Conservation (phyloP, 2,888 invertebrate species). For the Eilema caniola region DNA sequence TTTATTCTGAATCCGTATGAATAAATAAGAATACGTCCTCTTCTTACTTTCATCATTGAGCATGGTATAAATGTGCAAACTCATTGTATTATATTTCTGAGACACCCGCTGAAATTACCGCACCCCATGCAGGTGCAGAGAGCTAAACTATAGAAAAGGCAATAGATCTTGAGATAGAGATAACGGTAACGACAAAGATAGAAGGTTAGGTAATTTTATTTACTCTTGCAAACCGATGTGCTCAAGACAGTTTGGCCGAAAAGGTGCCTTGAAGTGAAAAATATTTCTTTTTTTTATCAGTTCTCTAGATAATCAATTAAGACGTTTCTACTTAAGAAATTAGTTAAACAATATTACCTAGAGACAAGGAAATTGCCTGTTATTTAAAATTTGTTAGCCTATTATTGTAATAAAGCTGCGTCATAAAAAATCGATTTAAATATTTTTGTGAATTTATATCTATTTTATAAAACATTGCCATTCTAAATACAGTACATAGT, state of each 20-base stretch:
- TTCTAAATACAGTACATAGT: too few species aligned
- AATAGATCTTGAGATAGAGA: too few species aligned
- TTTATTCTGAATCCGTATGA: too few species aligned
- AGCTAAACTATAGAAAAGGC: neutral
- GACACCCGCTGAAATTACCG: constrained; percentile 38
- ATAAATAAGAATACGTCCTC: neutral
- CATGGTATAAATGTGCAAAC: constrained; percentile 7
- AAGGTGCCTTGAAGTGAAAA: neutral
- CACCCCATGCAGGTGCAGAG: constrained; percentile 36
- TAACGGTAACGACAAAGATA: too few species aligned
- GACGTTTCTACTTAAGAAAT: constrained; percentile 11
- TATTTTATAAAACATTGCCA: too few species aligned
- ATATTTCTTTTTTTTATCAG: neutral
- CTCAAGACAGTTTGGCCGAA: neutral
- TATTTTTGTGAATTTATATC: too few species aligned
- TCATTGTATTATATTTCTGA: constrained; percentile 21
- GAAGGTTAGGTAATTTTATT: too few species aligned
- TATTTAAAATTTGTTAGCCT: constrained; percentile 24
- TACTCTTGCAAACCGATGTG: neutral
- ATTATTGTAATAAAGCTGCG: constrained; percentile 21
- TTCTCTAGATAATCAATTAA: neutral
- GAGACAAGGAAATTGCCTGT: constrained; percentile 13
- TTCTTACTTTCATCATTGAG: neutral
- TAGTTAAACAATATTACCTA: constrained; percentile 21
- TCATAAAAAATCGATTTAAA: neutral